These are phyloP conservation scores for Helogale parvula DNA, from an alignment of 2,113 vertebrate species.

Conservation along the genomic window DNA sequence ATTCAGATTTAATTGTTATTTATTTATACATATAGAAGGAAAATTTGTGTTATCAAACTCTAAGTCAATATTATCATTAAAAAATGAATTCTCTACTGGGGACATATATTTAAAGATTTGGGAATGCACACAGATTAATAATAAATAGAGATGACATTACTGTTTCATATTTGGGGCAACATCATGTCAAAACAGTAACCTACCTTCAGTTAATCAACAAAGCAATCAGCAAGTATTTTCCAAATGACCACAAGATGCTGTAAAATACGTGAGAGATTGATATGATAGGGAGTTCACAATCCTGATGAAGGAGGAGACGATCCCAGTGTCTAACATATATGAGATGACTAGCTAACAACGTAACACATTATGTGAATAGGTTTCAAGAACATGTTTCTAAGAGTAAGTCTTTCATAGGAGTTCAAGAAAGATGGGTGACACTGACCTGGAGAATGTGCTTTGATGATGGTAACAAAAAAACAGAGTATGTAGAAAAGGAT, in stretches of 20 bases:
- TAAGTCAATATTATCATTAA: not conserved
- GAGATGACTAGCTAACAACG: not conserved
- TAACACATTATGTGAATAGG: not conserved
- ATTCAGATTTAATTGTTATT: conserved; percentile 14
- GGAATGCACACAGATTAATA: not conserved
- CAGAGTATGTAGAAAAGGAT: not conserved
- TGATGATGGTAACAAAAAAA: not conserved
- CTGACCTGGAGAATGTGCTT: not conserved
- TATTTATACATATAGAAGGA: not conserved
- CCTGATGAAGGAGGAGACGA: not conserved
- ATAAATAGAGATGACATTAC: not conserved
- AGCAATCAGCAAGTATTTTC: not conserved
- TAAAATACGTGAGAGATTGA: not conserved
- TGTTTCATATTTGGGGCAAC: not conserved
- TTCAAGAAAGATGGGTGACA: not conserved
- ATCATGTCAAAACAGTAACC: not conserved
- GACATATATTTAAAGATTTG: not conserved
- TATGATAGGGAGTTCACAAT: not conserved
- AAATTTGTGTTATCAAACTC: not conserved
- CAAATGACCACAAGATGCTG: not conserved
- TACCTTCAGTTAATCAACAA: conserved; percentile 47
- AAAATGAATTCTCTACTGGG: not conserved
- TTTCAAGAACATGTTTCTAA: not conserved
- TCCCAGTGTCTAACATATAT: not conserved
- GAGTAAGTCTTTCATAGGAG: not conserved